These are phyloP conservation scores for Formica selysi DNA, from an alignment of 1,140 invertebrate species.

Conservation along the genomic window DNA sequence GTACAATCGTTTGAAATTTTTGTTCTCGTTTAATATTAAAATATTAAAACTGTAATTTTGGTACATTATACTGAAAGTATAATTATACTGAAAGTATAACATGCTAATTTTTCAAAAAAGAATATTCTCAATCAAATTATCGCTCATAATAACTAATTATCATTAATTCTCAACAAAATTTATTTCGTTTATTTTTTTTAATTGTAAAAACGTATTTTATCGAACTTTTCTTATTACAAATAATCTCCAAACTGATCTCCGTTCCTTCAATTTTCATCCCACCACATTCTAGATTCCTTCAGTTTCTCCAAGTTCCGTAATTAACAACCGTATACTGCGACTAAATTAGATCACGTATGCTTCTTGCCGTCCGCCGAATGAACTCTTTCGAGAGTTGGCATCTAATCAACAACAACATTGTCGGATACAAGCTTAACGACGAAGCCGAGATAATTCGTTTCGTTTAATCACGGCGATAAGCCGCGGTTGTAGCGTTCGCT, in stretches of 20 bases:
- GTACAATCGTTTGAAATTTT: conserved; percentile 6
- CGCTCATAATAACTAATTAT: too few species aligned
- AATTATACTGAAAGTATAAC: not conserved
- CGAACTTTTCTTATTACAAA: not conserved
- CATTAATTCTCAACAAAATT: not conserved
- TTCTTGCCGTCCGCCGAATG: not conserved
- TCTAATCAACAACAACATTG: conserved; percentile 59
- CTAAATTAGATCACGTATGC: not conserved
- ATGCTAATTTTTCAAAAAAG: not conserved
- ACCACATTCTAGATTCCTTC: not conserved
- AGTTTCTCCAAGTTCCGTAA: not conserved
- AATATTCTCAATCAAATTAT: not conserved
- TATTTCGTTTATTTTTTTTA: not conserved
- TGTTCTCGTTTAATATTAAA: not conserved
- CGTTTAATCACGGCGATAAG: conserved; percentile 60
- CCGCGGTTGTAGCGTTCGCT: conserved; percentile 29
- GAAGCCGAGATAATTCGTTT: conserved; percentile 49
- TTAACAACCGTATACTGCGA: not conserved
- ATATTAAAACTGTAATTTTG: not conserved
- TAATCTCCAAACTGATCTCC: not conserved
- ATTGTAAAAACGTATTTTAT: not conserved
- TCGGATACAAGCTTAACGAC: conserved; percentile 35
- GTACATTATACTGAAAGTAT: not conserved
- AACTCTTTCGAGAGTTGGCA: conserved; percentile 27
- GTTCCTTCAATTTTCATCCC: not conserved